Base-by-base conservation (phyloP, 2,797 vertebrate genomes). In the Amniataba percoides region DNA sequence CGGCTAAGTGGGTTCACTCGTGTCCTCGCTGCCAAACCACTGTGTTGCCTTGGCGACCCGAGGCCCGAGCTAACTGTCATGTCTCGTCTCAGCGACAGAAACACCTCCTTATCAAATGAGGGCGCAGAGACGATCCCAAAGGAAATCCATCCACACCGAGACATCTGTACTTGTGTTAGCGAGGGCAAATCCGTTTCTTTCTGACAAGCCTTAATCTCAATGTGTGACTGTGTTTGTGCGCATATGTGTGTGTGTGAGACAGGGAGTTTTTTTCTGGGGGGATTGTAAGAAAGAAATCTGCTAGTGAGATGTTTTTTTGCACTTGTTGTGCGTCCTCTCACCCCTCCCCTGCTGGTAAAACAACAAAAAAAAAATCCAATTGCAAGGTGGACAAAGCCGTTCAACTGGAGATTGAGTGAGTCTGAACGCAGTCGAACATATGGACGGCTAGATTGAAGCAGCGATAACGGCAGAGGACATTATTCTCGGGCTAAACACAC, bases 141-240 rank as follows among this genome's bases (percentile, higher is more conserved):
- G 90, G 90, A 94, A 93, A 95, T 92, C 91, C 88, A 60, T 86
- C 86, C 72, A 62, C 84, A 83, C 82, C 82, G 88, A 92, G 90
- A 93, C 92, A 92, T 94, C 92, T 94, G 94, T 90, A 94, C 90
- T 90, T 67, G 88, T 83, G 89, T 93, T 87, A 92, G 82, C 82
- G 81, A 1, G 60, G 80, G 74, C 88, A 93, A 94, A 94, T 95
- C 88, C 83, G 75, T 91, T 92, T 90, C 89, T 88, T 90, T 89
- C 84, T 86, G 86, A 93, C 91, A 92, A 93, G 88, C 87, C 89
- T 83, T 94, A 94, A 95, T 95, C 94, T 94, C 83, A 75, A 31
- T 21, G 36, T 74, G 78, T 58, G 25, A 70, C 53, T 81, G 42
- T 78, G 78, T 69, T 19, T 60, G 40, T 74, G 64, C 78, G 76